phyloP scores from a whole-genome alignment of 2,888 invertebrate species.

The Rosalia funebris region DNA sequence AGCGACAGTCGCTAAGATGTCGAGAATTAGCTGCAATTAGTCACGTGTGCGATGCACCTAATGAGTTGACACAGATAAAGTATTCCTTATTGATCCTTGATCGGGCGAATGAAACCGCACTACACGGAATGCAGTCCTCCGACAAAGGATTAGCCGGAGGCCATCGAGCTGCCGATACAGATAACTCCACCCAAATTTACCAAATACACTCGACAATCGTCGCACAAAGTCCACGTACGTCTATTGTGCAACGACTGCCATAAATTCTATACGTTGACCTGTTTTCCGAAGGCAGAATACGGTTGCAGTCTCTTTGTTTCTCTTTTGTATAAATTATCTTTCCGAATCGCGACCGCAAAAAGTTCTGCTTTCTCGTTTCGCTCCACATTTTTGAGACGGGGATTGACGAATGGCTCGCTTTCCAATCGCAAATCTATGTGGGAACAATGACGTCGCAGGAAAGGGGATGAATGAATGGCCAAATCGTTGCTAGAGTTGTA shows the following conservation, averaged over 20 bases:
- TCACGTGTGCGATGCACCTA: slow-evolving; percentile 54
- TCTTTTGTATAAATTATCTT: slow-evolving; percentile 35
- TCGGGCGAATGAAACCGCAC: slow-evolving; percentile 46
- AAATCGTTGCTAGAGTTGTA: too few species aligned
- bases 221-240: slow-evolving; percentile 31
- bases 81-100: slow-evolving; percentile 57
- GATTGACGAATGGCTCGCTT: too few species aligned
- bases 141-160: slow-evolving; percentile 30
- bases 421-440: too few species aligned
- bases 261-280: slow-evolving; percentile 41
- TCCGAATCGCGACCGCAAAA: slow-evolving; percentile 31
- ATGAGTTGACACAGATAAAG: slow-evolving; percentile 60
- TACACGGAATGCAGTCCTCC: slow-evolving; percentile 32
- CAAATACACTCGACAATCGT: slow-evolving; percentile 32
- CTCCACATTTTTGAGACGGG: too few species aligned
- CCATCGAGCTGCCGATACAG: slow-evolving; percentile 31
- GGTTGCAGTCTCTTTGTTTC: slow-evolving; percentile 37
- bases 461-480: too few species aligned
- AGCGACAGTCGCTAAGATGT: slow-evolving; percentile 39
- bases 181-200: slow-evolving; percentile 40
- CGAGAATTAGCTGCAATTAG: slow-evolving; percentile 55
- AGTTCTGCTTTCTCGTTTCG: slow-evolving; percentile 20
- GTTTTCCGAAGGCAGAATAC: slow-evolving; percentile 35
- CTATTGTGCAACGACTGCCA: slow-evolving; percentile 44
- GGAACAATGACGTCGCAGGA: too few species aligned